Percentiles rank a stretch among this genome's conserved stretches.
Evolutionary conservation across 35 echinoderm and acorn worm genomes (phyloP).

Genomic region (Heliocidaris tuberculata): DNA sequence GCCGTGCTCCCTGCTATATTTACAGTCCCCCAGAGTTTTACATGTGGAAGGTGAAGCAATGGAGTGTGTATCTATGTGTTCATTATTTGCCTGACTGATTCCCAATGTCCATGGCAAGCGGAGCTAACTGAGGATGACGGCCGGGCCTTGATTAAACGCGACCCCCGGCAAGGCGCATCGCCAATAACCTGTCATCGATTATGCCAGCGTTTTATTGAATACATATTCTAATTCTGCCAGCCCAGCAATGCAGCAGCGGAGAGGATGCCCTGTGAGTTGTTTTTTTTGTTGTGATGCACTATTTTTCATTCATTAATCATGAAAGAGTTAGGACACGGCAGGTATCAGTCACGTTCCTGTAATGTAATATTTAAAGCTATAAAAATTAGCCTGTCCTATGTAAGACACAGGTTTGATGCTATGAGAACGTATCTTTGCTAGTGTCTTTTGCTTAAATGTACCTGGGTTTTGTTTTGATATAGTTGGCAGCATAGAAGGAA

Average conservation of each 20-base stretch:
- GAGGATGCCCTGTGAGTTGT: neutral
- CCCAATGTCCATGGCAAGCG: neutral
- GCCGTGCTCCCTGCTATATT: neutral
- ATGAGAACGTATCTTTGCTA: neutral
- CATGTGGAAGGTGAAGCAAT: neutral
- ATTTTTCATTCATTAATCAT: neutral
- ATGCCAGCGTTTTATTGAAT: slow-evolving; percentile 33
- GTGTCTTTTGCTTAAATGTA: neutral
- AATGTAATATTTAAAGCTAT: neutral
- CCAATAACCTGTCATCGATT: slow-evolving; percentile 30
- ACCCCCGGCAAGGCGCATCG: neutral
- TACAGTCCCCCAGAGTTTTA: neutral
- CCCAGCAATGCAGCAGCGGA: neutral
- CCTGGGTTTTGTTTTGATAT: neutral
- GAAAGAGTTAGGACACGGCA: neutral
- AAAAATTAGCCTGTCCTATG: neutral
- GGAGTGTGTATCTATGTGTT: slow-evolving; percentile 38
- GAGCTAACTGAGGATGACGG: slow-evolving; percentile 29
- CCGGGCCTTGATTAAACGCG: slow-evolving; percentile 28
- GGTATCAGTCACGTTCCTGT: neutral
- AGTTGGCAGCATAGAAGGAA: slow-evolving; percentile 3
- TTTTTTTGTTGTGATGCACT: neutral
- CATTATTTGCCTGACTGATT: slow-evolving; percentile 29
- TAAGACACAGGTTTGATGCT: neutral
- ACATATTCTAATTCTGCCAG: slow-evolving; percentile 6